Evolutionary conservation across 2,113 vertebrate species (phyloP).

Genomic region (Pedetes capensis): DNA sequence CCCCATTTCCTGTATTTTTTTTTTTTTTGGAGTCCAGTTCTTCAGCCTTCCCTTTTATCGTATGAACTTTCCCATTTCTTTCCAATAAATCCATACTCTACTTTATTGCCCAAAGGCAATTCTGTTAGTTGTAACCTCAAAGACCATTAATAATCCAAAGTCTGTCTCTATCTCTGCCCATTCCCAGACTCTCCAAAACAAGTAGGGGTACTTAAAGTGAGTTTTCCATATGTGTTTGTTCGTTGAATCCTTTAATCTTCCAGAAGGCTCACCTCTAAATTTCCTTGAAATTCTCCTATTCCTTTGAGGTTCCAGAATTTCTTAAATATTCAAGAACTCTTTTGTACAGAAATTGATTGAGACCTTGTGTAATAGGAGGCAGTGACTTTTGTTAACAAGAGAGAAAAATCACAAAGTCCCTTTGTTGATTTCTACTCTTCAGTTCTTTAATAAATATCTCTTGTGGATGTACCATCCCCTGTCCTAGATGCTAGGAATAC

Average conservation of each 20-base stretch:
- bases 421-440: not conserved
- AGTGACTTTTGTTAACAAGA: not conserved
- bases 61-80: not conserved
- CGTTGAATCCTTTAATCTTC: not conserved
- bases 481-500: not conserved
- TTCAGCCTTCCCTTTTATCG: not conserved
- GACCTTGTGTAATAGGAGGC: not conserved
- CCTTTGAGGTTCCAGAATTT: not conserved
- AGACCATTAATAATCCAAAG: not conserved
- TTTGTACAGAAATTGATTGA: not conserved
- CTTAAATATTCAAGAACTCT: conserved; percentile 2
- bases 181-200: not conserved
- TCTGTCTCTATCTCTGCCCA: not conserved
- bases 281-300: not conserved
- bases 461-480: not conserved
- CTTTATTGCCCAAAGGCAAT: not conserved
- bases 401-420: not conserved
- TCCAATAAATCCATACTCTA: not conserved
- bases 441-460: not conserved
- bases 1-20: not conserved
- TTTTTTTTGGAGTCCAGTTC: not conserved
- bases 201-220: not conserved
- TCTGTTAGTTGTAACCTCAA: not conserved
- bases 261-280: not conserved
- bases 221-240: not conserved